A percentile compares a stretch with the other conserved stretches of the same genome.
These are phyloP conservation scores for Hanleya hanleyi DNA, from an alignment of 2,888 invertebrate genomes.

Conservation along the genomic window DNA sequence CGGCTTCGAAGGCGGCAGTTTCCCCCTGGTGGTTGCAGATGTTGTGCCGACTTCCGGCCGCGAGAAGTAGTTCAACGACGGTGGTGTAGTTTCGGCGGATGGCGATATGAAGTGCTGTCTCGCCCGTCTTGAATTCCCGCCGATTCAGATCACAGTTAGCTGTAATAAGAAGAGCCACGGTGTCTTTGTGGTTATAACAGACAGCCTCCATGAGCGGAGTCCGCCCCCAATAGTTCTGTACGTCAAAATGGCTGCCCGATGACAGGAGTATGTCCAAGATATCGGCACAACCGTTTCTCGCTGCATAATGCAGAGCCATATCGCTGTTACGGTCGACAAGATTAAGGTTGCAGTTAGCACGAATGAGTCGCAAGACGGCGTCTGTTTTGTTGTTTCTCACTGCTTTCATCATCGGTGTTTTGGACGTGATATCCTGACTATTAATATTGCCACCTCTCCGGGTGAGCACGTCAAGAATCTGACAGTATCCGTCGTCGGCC, in stretches of 20 bases:
- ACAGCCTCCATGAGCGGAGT: constrained; percentile 73
- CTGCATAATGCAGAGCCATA: constrained; percentile 72
- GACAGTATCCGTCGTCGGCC: constrained; percentile 71
- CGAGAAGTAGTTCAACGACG: constrained; percentile 67
- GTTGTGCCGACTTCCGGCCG: constrained; percentile 66
- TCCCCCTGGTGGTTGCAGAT: constrained; percentile 73
- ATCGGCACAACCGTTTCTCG: constrained; percentile 70
- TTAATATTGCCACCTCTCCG: constrained; percentile 69
- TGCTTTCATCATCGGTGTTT: constrained; percentile 73
- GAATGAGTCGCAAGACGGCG: constrained; percentile 66
- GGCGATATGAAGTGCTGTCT: constrained; percentile 72
- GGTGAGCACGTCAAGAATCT: constrained; percentile 69
- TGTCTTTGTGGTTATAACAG: constrained; percentile 72
- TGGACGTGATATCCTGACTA: constrained; percentile 71
- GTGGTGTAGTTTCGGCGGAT: constrained; percentile 71
- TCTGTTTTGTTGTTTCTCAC: constrained; percentile 72
- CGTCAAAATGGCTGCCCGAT: constrained; percentile 69
- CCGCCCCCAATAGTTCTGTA: constrained; percentile 73
- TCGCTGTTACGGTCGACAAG: constrained; percentile 71
- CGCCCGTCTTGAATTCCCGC: constrained; percentile 71
- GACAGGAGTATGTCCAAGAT: constrained; percentile 67
- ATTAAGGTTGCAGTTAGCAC: constrained; percentile 67
- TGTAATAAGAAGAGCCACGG: constrained; percentile 63
- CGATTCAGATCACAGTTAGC: constrained; percentile 70
- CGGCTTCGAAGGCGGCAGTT: constrained; percentile 70